Evolutionary conservation across 2,113 vertebrate species (phyloP).

Genomic region (Archilochus colubris): DNA sequence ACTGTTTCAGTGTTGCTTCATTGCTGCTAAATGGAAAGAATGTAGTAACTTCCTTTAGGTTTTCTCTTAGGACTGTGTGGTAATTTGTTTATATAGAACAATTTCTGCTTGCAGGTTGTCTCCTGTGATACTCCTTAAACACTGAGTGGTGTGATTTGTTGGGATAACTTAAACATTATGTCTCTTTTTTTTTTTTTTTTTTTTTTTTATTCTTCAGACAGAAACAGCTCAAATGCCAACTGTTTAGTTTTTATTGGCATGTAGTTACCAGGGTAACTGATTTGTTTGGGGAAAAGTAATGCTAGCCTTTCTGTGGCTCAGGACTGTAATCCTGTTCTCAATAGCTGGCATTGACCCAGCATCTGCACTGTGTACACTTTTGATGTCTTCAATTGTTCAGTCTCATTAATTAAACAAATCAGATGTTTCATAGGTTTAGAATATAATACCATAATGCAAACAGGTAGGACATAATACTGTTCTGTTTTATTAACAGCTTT

Average conservation of each 20-base stretch:
- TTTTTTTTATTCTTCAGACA: not conserved
- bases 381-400: not conserved
- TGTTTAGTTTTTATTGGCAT: not conserved
- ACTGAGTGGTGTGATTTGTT: not conserved
- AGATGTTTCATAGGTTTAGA: not conserved
- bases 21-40: conserved; percentile 37
- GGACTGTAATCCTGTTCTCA: conserved; percentile 2
- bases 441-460: not conserved
- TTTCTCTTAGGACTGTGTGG: not conserved
- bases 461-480: not conserved
- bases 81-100: not conserved
- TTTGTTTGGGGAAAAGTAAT: conserved; percentile 49
- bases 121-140: not conserved
- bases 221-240: not conserved
- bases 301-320: not conserved
- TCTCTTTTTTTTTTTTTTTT: too few relatives aligned
- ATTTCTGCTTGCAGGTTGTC: not conserved
- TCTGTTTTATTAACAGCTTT: not conserved
- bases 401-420: not conserved
- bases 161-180: not conserved
- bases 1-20: not conserved
- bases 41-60: conserved; percentile 18
- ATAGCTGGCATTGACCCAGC: not conserved
- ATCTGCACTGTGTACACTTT: not conserved
- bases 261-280: conserved; percentile 35